Evolutionary conservation across 2,113 vertebrate species (phyloP).

Genomic region (Ochotona curzoniae): DNA sequence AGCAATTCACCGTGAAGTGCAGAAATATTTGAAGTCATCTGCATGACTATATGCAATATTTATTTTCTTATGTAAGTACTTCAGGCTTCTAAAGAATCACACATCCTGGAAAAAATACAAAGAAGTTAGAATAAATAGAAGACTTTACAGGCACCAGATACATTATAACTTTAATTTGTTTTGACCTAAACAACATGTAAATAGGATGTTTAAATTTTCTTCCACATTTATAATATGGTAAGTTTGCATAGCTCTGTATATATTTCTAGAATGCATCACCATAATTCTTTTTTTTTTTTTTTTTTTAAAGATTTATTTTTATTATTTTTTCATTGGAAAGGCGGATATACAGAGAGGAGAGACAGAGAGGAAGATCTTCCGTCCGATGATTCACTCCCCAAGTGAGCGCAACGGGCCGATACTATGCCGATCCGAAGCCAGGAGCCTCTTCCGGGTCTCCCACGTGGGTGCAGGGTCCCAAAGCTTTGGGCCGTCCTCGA

Average conservation of each 20-base stretch:
- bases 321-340: no score
- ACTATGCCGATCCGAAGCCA: no score
- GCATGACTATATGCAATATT: slow-evolving; percentile 84
- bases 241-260: not conserved
- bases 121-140: slow-evolving; percentile 44
- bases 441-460: no score
- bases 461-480: no score
- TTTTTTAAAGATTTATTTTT: no score
- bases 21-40: slow-evolving; percentile 87
- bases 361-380: no score
- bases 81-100: slow-evolving; percentile 71
- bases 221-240: not conserved
- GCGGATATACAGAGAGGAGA: no score
- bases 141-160: not conserved
- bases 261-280: not conserved
- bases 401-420: no score
- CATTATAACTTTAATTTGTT: slow-evolving; percentile 28
- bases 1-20: slow-evolving; percentile 89
- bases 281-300: no score
- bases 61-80: slow-evolving; percentile 84
- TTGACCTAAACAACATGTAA: not conserved
- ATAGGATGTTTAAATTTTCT: not conserved
- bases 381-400: no score
- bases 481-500: no score
- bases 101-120: slow-evolving; percentile 25